Percentiles rank a stretch among this genome's conserved stretches.
These are phyloP conservation scores for Zosterops borbonicus DNA, from an alignment of 2,113 vertebrate species.

Conservation along the genomic window DNA sequence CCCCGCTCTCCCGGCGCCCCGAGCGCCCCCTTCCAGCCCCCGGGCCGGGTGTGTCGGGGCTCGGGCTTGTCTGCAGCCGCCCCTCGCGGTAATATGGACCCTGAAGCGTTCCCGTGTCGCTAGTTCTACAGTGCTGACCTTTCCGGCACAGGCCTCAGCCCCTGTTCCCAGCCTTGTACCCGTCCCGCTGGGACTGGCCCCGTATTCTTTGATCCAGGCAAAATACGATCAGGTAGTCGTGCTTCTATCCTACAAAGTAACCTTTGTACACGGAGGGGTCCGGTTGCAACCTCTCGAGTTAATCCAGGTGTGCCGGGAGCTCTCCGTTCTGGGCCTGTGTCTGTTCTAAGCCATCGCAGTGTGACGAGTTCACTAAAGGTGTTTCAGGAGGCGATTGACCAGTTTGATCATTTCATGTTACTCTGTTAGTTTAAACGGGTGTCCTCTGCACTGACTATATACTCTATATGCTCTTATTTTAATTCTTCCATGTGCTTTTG, in stretches of 20 bases:
- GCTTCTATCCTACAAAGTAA: neutral
- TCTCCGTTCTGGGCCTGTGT: neutral
- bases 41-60: neutral
- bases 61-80: neutral
- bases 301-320: neutral
- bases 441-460: fast-evolving
- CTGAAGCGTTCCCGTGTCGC: neutral
- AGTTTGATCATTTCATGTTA: fast-evolving
- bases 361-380: neutral
- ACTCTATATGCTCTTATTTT: neutral
- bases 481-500: neutral
- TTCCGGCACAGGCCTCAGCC: neutral
- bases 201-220: neutral
- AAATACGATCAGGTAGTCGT: fast-evolving
- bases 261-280: neutral
- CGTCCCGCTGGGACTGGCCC: fast-evolving
- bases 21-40: neutral
- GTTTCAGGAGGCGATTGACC: neutral
- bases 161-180: neutral
- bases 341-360: neutral
- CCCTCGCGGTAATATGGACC: neutral
- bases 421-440: neutral
- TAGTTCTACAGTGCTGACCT: neutral
- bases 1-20: neutral
- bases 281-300: neutral